Evolutionary conservation across 2,888 invertebrate species (phyloP), one percentile per base, ranked within the genome.

Genomic region (Clunio marinus): DNA sequence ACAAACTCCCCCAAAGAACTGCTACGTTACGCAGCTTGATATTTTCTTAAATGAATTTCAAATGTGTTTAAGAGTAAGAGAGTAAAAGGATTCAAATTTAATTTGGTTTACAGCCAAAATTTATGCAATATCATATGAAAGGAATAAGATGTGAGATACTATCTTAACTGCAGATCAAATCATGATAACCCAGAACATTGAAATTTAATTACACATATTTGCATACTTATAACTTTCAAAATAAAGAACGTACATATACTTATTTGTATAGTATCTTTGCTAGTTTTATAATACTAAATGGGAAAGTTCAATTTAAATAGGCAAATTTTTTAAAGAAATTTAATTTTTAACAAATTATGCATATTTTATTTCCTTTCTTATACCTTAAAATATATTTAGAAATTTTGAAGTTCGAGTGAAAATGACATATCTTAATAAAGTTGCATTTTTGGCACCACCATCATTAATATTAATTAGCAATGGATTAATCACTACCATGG

Each of bases 181-280:
- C 63, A 65, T 45, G 63, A 65, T 65, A 65, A 65, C 63, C 63
- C 45, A 46, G 35, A 65, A 65, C 63, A 65, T 65, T 65, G 63
- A 65, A 65, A 65, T 65, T 65, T 65, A 65, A 65, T 65, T 65
- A 65, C 63, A 45, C 41, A 41, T 65, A 65, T 65, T 65, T 65
- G 46, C 63, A 65, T 65, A 65, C 46, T 41, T 46, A 65, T 20
- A n/a, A n/a, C n/a, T n/a, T n/a, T n/a, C n/a, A n/a, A n/a, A n/a
- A n/a, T n/a, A n/a, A n/a, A n/a, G n/a, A n/a, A n/a, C n/a, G n/a
- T n/a, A n/a, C n/a, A n/a, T n/a, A n/a, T n/a, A n/a, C n/a, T n/a
- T n/a, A n/a, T n/a, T n/a, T n/a, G n/a, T n/a, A n/a, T n/a, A n/a
- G n/a, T n/a, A n/a, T n/a, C n/a, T n/a, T n/a, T n/a, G n/a, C n/a